A percentile compares a stretch with the other conserved stretches of the same genome.
These are phyloP conservation scores for Planococcus citri DNA, from an alignment of 1,140 invertebrate genomes.

Conservation along the genomic window DNA sequence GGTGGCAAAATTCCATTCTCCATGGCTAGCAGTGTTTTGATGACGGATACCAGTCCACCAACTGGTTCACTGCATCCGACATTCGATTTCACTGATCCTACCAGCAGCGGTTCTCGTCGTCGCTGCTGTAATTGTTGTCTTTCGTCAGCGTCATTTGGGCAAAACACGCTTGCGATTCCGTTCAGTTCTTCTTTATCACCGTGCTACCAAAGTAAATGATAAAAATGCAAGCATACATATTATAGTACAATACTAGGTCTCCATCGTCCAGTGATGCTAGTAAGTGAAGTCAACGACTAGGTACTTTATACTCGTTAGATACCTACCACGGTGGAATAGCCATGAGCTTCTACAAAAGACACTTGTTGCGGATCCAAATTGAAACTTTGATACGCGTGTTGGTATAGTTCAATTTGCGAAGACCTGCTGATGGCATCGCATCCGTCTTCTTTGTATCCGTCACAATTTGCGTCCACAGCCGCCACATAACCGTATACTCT, in stretches of 20 bases:
- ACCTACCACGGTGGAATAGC: constrained; percentile 29
- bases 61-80: constrained; percentile 59
- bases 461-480: constrained; percentile 46
- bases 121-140: too few species aligned
- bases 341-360: constrained; percentile 60
- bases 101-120: constrained; percentile 41
- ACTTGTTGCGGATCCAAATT: constrained; percentile 47
- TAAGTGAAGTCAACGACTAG: too few species aligned
- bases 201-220: too few species aligned
- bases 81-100: constrained; percentile 61
- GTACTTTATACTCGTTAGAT: too few species aligned
- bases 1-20: constrained; percentile 25
- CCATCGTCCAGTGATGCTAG: too few species aligned
- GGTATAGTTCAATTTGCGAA: constrained; percentile 41
- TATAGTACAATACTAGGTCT: too few species aligned
- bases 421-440: constrained; percentile 43
- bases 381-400: constrained; percentile 47
- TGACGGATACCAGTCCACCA: constrained; percentile 44
- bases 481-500: constrained; percentile 46
- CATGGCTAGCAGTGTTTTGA: constrained; percentile 36
- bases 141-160: too few species aligned
- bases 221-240: neutral
- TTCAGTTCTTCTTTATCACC: constrained; percentile 31
- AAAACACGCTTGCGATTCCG: constrained; percentile 32
- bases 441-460: constrained; percentile 46